Percentiles rank a stretch among this genome's conserved stretches.
Conservation (phyloP, 2,113 vertebrate species). For the Menidia beryllina region DNA sequence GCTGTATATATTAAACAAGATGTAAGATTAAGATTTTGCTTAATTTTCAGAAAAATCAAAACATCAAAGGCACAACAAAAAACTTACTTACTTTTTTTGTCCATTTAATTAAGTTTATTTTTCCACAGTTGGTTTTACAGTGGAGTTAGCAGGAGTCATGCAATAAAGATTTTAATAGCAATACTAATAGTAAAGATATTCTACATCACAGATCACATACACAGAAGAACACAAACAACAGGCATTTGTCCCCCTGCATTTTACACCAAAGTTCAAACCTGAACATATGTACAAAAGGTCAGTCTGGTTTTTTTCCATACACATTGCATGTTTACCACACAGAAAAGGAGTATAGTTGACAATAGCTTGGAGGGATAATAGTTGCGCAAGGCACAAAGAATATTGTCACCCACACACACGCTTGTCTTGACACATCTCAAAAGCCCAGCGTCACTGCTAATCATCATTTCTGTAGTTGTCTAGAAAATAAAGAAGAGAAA, state of each 20-base stretch:
- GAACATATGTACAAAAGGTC: slow-evolving; percentile 93
- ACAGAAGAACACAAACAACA: slow-evolving; percentile 86
- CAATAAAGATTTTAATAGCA: slow-evolving; percentile 93
- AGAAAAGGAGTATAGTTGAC: slow-evolving; percentile 86
- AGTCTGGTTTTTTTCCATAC: slow-evolving; percentile 61
- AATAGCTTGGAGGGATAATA: slow-evolving; percentile 90
- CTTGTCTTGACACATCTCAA: slow-evolving; percentile 66
- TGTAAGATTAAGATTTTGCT: too few relatives aligned
- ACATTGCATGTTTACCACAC: slow-evolving; percentile 77
- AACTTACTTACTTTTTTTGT: slow-evolving; percentile 51
- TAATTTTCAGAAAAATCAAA: slow-evolving; percentile 5
- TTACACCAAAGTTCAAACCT: slow-evolving; percentile 87
- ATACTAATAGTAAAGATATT: slow-evolving; percentile 82
- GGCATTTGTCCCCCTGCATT: slow-evolving; percentile 90
- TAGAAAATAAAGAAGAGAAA: slow-evolving; percentile 52
- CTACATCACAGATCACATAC: slow-evolving; percentile 89
- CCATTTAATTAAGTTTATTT: slow-evolving; percentile 94
- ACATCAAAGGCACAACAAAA: not conserved
- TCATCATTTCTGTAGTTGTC: slow-evolving; percentile 77
- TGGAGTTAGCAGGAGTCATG: slow-evolving; percentile 88
- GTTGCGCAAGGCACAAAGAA: slow-evolving; percentile 93
- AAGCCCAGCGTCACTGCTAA: slow-evolving; percentile 38
- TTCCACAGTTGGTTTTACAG: slow-evolving; percentile 80
- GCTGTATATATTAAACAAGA: too few relatives aligned
- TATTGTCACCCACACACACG: slow-evolving; percentile 65